Conservation (phyloP, 2,797 vertebrate species). For the Toxotes lorentzi region DNA sequence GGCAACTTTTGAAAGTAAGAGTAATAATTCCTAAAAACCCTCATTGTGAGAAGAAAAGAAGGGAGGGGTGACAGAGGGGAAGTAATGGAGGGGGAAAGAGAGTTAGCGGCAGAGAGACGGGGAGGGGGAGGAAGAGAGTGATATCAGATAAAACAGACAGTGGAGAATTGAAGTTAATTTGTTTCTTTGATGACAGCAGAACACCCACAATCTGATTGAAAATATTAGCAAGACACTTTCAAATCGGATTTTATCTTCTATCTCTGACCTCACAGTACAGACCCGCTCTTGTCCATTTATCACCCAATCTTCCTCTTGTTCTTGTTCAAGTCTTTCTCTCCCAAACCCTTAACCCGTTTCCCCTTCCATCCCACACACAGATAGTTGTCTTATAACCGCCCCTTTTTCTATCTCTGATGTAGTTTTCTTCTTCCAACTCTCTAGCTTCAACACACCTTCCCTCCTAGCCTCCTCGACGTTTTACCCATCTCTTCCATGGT, state of each 20-base stretch:
- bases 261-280: conserved; percentile 47
- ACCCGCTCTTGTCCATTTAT: conserved; percentile 45
- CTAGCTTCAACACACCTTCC: conserved; percentile 30
- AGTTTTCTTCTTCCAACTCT: conserved; percentile 38
- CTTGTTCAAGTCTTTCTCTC: conserved; percentile 6
- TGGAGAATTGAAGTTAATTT: conserved; percentile 70
- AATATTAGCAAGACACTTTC: conserved; percentile 44
- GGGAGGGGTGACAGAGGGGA: not conserved
- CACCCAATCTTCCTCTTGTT: conserved; percentile 52
- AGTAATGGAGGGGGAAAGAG: not conserved
- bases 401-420: conserved; percentile 35
- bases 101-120: conserved; percentile 1
- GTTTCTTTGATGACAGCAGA: conserved; percentile 62
- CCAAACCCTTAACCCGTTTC: conserved; percentile 1
- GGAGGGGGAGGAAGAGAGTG: not conserved
- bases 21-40: conserved; percentile 37
- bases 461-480: conserved; percentile 29
- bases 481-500: conserved; percentile 42
- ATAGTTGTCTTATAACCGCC: conserved; percentile 21
- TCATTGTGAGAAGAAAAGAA: conserved; percentile 9
- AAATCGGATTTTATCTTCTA: conserved; percentile 45
- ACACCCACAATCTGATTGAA: conserved; percentile 52
- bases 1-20: conserved; percentile 21
- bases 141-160: conserved; percentile 59
- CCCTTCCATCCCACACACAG: conserved; percentile 54